phyloP scores from a whole-genome alignment of 2,888 invertebrate genomes.

The Thecocarcelia acutangulata region DNA sequence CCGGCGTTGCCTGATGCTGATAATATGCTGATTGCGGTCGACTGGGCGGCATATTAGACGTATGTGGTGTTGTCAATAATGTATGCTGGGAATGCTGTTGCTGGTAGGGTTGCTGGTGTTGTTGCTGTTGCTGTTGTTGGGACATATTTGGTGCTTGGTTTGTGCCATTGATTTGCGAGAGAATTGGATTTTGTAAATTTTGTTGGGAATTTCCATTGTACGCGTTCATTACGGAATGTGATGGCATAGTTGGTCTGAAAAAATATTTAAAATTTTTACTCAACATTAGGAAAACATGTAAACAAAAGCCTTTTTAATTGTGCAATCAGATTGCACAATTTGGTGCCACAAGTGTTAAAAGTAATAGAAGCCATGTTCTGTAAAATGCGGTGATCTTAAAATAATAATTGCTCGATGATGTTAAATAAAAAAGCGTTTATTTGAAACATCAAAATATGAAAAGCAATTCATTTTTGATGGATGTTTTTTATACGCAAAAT shows the following conservation, averaged over 20 bases:
- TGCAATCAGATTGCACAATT: too few species aligned
- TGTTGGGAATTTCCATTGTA: conserved; percentile 79
- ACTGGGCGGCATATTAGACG: conserved; percentile 76
- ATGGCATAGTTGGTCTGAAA: conserved; percentile 76
- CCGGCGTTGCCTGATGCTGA: conserved; percentile 72
- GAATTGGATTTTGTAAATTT: conserved; percentile 73
- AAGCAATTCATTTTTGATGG: too few species aligned
- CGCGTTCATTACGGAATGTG: conserved; percentile 77
- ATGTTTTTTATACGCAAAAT: too few species aligned
- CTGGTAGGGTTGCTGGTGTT: conserved; percentile 73
- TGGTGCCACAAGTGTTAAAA: too few species aligned
- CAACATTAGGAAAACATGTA: too few species aligned
- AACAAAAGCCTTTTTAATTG: too few species aligned
- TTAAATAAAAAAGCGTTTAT: too few species aligned
- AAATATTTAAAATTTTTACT: not conserved
- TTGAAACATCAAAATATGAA: too few species aligned
- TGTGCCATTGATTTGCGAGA: conserved; percentile 73
- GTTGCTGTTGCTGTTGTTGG: conserved; percentile 75
- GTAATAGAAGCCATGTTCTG: too few species aligned
- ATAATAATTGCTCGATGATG: too few species aligned
- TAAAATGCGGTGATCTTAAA: too few species aligned
- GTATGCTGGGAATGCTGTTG: conserved; percentile 72
- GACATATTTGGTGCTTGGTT: conserved; percentile 71
- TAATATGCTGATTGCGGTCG: conserved; percentile 81
- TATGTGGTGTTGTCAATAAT: conserved; percentile 70